Percentiles rank a stretch among this genome's conserved stretches.
phyloP scores from a whole-genome alignment of 2,113 vertebrate species.

The Elachura formosa region DNA sequence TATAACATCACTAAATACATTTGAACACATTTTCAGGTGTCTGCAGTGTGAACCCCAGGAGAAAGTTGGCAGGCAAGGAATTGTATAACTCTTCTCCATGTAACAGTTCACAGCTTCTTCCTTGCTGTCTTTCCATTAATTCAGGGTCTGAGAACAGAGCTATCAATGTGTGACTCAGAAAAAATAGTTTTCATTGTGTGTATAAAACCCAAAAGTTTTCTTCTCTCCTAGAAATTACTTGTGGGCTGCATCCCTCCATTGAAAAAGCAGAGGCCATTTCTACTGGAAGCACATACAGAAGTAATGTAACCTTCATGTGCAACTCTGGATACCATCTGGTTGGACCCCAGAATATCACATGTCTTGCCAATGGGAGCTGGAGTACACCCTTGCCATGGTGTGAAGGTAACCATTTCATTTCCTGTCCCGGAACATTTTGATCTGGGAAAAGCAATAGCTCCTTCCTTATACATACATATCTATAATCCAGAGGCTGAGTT shows the following conservation, averaged over 20 bases:
- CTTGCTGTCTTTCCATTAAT: not conserved
- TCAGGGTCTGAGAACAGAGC: not conserved
- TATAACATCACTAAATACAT: not conserved
- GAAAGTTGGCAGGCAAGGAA: not conserved
- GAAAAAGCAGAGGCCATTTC: conserved; percentile 56
- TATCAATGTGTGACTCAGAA: not conserved
- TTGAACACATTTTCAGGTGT: not conserved
- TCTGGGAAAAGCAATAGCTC: not conserved
- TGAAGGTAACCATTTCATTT: conserved; percentile 41
- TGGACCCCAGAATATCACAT: conserved; percentile 62
- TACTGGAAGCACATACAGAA: conserved; percentile 45
- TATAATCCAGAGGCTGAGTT: not conserved
- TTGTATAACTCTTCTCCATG: not conserved
- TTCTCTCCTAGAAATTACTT: conserved; percentile 53
- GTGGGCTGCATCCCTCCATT: conserved; percentile 42
- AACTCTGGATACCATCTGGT: conserved; percentile 54
- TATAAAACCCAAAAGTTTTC: not conserved
- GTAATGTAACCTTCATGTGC: conserved; percentile 60
- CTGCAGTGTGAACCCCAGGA: not conserved
- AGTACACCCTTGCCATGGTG: conserved; percentile 61
- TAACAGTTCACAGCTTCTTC: not conserved
- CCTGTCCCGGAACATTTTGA: not conserved
- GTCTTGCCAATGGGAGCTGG: conserved; percentile 68
- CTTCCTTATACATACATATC: not conserved
- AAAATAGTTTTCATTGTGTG: not conserved